phyloP scores from a whole-genome alignment of 1,140 invertebrate species.

The Anastatus disparis region DNA sequence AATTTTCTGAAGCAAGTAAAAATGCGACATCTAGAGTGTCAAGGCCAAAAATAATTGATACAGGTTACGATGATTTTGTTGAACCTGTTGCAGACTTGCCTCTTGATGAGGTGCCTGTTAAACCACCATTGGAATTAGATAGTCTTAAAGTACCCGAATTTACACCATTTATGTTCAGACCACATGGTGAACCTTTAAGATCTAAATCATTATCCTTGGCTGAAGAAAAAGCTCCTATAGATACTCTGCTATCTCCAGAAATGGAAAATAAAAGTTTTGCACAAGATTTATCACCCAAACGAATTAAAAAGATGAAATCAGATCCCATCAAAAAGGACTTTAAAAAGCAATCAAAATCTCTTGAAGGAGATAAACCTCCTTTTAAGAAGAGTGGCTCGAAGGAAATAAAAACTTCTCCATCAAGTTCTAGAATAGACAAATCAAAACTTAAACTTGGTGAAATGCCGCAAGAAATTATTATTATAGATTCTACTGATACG shows the following conservation, averaged over 20 bases:
- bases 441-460: constrained; percentile 63
- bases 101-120: constrained; percentile 63
- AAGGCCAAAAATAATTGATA: constrained; percentile 62
- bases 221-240: constrained; percentile 64
- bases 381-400: constrained; percentile 60
- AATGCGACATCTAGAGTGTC: constrained; percentile 50
- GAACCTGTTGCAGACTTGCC: constrained; percentile 64
- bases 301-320: constrained; percentile 54
- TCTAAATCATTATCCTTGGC: constrained; percentile 64
- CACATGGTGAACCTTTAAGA: constrained; percentile 61
- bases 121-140: constrained; percentile 63
- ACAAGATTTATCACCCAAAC: constrained; percentile 61
- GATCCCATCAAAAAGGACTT: constrained; percentile 62
- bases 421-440: constrained; percentile 61
- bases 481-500: constrained; percentile 63
- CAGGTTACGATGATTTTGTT: constrained; percentile 64
- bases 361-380: constrained; percentile 64
- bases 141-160: constrained; percentile 65
- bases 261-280: constrained; percentile 63
- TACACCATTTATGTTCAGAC: constrained; percentile 61
- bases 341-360: constrained; percentile 64
- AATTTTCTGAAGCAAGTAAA: constrained; percentile 57
- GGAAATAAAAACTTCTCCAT: constrained; percentile 55
- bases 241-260: constrained; percentile 63
- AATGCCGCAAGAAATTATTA: constrained; percentile 66